A percentile compares a stretch with the other conserved stretches of the same genome.
These are phyloP conservation scores for Lithophane ornitopus DNA, from an alignment of 2,888 invertebrate species.

Conservation along the genomic window DNA sequence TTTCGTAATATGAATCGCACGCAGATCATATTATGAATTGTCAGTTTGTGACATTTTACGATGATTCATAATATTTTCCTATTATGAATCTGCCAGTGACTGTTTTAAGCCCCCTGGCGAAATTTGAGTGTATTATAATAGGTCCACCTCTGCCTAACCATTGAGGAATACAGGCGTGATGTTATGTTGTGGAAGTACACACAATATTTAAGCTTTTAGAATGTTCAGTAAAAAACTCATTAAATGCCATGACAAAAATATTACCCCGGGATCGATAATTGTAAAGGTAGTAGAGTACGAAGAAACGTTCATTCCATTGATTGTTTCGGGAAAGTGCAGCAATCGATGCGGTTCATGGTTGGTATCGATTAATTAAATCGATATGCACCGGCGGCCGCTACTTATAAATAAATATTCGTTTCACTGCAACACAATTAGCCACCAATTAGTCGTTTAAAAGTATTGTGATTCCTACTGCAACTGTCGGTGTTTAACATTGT, in stretches of 20 bases:
- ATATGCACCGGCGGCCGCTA: conserved; percentile 21
- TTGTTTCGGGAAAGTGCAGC: conserved; percentile 46
- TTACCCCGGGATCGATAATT: conserved; percentile 2
- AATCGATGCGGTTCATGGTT: conserved; percentile 43
- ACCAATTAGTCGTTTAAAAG: conserved; percentile 15
- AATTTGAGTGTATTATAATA: not conserved
- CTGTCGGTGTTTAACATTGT: not conserved
- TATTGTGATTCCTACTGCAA: not conserved
- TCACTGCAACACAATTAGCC: conserved; percentile 45
- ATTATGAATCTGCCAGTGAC: no score
- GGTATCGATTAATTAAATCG: conserved; percentile 50
- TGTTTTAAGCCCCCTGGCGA: no score
- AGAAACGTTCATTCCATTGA: conserved; percentile 43
- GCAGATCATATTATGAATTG: no score
- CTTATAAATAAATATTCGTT: conserved; percentile 45
- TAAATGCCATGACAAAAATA: not conserved
- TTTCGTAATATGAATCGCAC: no score
- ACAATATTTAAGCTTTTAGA: not conserved
- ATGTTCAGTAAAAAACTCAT: not conserved
- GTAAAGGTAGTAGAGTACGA: conserved; percentile 10
- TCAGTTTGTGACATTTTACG: no score
- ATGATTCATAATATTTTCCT: no score
- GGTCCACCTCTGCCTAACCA: no score
- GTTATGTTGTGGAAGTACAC: not conserved
- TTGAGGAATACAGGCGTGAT: not conserved